Evolutionary conservation across 2,113 vertebrate genomes (phyloP).

Genomic region (Lepus europaeus): DNA sequence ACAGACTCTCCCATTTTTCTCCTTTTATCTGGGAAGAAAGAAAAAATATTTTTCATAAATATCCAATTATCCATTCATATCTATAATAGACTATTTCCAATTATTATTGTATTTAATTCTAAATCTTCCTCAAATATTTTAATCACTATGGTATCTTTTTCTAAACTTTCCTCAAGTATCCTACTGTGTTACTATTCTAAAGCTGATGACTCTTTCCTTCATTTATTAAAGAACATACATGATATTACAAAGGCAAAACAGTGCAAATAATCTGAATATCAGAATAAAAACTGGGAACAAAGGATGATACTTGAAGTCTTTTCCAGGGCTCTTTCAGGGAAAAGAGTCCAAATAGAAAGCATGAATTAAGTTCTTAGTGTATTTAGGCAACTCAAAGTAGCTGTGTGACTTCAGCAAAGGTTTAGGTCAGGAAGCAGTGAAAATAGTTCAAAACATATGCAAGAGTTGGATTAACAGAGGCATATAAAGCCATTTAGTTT

Average conservation of each 20-base stretch:
- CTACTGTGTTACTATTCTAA: not conserved
- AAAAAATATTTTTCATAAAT: conserved; percentile 18
- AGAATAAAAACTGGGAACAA: not conserved
- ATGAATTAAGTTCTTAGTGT: not conserved
- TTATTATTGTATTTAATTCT: conserved; percentile 6
- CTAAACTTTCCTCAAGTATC: not conserved
- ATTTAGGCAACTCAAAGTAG: not conserved
- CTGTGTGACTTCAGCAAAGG: conserved; percentile 3
- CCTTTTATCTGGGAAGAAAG: conserved; percentile 6
- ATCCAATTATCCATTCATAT: not conserved
- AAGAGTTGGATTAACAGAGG: conserved; percentile 18
- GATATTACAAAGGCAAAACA: too few relatives aligned
- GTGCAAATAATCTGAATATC: not conserved
- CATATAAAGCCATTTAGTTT: conserved; percentile 22
- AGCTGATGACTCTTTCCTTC: not conserved
- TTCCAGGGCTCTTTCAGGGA: not conserved
- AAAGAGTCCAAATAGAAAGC: not conserved
- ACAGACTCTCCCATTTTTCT: conserved; percentile 4
- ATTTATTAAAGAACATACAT: not conserved
- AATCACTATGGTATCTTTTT: not conserved
- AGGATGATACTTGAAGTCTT: not conserved
- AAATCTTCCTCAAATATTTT: conserved; percentile 4
- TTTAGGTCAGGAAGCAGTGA: not conserved
- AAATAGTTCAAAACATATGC: not conserved
- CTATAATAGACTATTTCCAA: conserved; percentile 4